Evolutionary conservation across 2,113 vertebrate genomes (phyloP).

Genomic region (Pterocles gutturalis): DNA sequence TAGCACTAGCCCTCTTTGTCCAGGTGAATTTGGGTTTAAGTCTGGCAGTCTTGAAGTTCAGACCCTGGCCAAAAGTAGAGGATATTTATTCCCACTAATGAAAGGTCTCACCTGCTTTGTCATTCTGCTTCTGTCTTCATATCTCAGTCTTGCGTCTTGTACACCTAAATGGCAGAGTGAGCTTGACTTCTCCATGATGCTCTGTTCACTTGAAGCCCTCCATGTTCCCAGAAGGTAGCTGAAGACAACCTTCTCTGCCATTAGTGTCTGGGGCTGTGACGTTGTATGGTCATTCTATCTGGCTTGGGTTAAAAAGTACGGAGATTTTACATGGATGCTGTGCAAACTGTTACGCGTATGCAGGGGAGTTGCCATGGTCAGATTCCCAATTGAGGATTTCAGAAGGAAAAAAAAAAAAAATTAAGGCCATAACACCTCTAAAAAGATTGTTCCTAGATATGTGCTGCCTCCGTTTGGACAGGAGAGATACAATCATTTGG

Average conservation of each 20-base stretch:
- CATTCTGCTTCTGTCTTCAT: not conserved
- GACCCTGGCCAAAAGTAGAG: not conserved
- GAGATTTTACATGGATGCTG: fast-evolving
- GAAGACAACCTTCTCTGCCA: not conserved
- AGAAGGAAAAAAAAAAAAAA: not conserved
- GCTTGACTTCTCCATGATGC: not conserved
- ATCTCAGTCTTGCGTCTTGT: not conserved
- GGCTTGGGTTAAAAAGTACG: not conserved
- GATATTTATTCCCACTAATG: not conserved
- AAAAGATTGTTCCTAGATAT: not conserved
- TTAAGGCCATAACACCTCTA: not conserved
- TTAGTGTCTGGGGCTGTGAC: not conserved
- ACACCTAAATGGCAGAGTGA: not conserved
- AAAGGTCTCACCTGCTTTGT: not conserved
- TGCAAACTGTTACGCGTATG: not conserved
- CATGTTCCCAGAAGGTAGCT: fast-evolving
- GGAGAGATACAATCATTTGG: not conserved
- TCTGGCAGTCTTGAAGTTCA: not conserved
- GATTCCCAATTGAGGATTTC: fast-evolving
- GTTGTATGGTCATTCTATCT: not conserved
- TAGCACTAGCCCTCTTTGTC: not conserved
- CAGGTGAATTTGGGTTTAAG: not conserved
- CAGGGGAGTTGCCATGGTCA: not conserved
- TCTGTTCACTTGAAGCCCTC: not conserved
- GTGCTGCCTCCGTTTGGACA: not conserved